Percentiles rank a stretch among this genome's conserved stretches.
phyloP scores from a whole-genome alignment of 2,113 vertebrate genomes.

The Poeciliopsis turrubarensis region DNA sequence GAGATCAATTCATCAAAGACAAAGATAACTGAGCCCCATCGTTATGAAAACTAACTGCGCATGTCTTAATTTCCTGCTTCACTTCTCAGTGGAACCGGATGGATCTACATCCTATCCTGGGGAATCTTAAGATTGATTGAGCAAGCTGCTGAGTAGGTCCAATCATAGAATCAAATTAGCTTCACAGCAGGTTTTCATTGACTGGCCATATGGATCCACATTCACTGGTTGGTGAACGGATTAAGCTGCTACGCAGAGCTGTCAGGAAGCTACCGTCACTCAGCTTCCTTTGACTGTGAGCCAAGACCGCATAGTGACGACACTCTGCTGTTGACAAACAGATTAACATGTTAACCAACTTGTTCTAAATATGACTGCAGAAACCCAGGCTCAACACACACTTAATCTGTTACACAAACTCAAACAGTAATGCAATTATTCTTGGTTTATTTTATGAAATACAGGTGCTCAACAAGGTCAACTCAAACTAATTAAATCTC shows the following conservation, averaged over 20 bases:
- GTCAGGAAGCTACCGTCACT: background rate
- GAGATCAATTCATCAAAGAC: slow-evolving; percentile 13
- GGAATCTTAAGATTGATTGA: slow-evolving; percentile 19
- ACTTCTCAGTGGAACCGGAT: slow-evolving; percentile 5
- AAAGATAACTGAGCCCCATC: slow-evolving; percentile 12
- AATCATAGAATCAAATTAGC: slow-evolving; percentile 37
- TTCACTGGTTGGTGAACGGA: slow-evolving; percentile 7
- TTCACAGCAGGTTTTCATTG: slow-evolving; percentile 44
- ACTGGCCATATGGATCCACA: slow-evolving; percentile 35
- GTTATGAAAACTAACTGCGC: slow-evolving; percentile 25
- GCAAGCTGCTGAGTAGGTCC: slow-evolving; percentile 29
- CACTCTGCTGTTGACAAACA: slow-evolving; percentile 15
- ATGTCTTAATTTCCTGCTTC: slow-evolving; percentile 42
- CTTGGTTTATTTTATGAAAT: too few relatives aligned
- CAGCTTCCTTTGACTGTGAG: slow-evolving; percentile 13
- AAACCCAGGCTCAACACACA: background rate
- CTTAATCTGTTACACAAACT: background rate
- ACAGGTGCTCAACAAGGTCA: too few relatives aligned
- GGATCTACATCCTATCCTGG: slow-evolving; percentile 4
- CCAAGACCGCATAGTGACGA: slow-evolving; percentile 16
- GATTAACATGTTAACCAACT: slow-evolving; percentile 26
- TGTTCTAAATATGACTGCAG: slow-evolving; percentile 16
- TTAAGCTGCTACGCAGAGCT: background rate
- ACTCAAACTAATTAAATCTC: too few relatives aligned
- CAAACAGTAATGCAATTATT: background rate